Percentiles rank a stretch among this genome's conserved stretches.
Evolutionary conservation across 92 coral and sea anemone genomes (phyloP).

Genomic region (Porites rus): DNA sequence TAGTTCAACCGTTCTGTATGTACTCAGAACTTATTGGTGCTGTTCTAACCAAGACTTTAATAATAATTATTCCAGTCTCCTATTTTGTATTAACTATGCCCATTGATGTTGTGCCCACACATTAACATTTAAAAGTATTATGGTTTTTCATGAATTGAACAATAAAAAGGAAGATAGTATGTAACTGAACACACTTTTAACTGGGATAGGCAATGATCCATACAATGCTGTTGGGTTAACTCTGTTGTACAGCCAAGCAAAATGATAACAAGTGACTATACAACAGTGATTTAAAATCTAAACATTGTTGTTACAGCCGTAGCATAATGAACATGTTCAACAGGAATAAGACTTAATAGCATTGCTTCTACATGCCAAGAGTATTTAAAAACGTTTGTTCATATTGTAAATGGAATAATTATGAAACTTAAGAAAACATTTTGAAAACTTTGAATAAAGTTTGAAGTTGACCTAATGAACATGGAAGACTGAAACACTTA

Average conservation of each 20-base stretch:
- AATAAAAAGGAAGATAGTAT: background rate
- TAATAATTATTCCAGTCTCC: background rate
- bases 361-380: background rate
- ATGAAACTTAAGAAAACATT: constrained; percentile 8
- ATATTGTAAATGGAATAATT: constrained; percentile 6
- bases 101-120: constrained; percentile 5
- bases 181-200: background rate
- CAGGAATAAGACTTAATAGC: no score
- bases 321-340: background rate
- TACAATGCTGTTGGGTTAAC: background rate
- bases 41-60: constrained; percentile 5
- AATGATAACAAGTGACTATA: constrained; percentile 5
- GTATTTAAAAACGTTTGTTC: background rate
- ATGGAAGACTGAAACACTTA: constrained; percentile 10
- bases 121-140: constrained; percentile 1
- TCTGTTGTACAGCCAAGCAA: constrained; percentile 2
- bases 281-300: constrained; percentile 5
- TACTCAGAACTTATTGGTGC: constrained; percentile 4
- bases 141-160: constrained; percentile 5
- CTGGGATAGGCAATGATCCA: no score
- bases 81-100: background rate
- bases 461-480: constrained; percentile 7
- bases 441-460: background rate
- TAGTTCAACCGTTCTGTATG: background rate
- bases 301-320: constrained; percentile 1